These are phyloP conservation scores for Balearica regulorum DNA, from an alignment of 2,797 vertebrate species.

Conservation along the genomic window DNA sequence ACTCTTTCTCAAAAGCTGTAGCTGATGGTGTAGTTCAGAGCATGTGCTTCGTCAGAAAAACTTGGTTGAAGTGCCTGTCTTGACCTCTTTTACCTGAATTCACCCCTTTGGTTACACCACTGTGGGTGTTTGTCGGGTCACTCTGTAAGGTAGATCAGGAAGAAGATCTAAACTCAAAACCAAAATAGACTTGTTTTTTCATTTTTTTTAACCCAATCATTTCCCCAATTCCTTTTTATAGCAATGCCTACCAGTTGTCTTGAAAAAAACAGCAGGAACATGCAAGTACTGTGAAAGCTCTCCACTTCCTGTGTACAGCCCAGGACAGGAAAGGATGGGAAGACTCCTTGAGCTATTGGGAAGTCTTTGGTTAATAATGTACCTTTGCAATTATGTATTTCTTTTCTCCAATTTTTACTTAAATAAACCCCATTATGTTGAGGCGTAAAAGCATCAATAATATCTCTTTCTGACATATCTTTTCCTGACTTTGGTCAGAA, in stretches of 20 bases:
- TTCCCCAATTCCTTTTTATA: not conserved
- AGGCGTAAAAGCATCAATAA: not conserved
- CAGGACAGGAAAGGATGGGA: not conserved
- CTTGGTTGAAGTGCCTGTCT: not conserved
- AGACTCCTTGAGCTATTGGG: not conserved
- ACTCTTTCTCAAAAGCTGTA: not conserved
- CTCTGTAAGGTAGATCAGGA: not conserved
- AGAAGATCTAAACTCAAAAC: not conserved
- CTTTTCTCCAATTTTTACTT: not conserved
- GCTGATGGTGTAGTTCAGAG: not conserved
- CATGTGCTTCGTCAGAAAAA: not conserved
- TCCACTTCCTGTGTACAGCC: not conserved
- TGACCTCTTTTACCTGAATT: conserved; percentile 1
- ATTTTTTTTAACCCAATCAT: not conserved
- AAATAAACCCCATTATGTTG: not conserved
- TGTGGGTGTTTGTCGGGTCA: not conserved
- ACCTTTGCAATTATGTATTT: not conserved
- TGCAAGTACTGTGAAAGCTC: not conserved
- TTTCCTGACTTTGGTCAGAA: not conserved
- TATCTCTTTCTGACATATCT: not conserved
- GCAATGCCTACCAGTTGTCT: not conserved
- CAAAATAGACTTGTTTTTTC: not conserved
- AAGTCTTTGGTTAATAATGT: not conserved
- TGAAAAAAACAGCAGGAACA: not conserved
- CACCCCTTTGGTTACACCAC: not conserved